phyloP scores from a whole-genome alignment of 30 jellyfish, hydroid and myxozoan genomes.

The Aurelia sp. region DNA sequence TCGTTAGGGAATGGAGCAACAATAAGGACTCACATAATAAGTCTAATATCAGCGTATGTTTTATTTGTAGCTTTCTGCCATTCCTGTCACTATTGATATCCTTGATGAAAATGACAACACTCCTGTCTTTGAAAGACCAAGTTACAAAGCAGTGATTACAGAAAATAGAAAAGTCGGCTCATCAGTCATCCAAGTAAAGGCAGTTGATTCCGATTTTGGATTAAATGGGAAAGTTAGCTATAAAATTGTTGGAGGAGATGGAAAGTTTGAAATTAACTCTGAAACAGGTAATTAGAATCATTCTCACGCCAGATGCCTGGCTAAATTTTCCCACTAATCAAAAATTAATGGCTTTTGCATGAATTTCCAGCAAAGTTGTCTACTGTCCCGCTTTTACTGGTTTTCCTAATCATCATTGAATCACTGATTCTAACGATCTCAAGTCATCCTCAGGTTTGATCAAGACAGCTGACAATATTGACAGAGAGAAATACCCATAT shows the following conservation, averaged over 20 bases:
- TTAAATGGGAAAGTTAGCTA: slow-evolving; percentile 46
- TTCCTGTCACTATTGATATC: slow-evolving; percentile 49
- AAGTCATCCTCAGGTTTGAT: slow-evolving; percentile 19
- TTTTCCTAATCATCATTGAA: background rate
- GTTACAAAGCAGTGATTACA: slow-evolving; percentile 49
- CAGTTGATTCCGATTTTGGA: slow-evolving; percentile 59
- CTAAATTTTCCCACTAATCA: no score
- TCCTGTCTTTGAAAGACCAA: slow-evolving; percentile 47
- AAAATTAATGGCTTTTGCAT: no score
- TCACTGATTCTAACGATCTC: no score
- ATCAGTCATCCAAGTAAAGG: slow-evolving; percentile 36
- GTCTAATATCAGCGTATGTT: no score
- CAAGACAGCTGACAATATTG: slow-evolving; percentile 31
- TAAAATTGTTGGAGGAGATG: slow-evolving; percentile 48
- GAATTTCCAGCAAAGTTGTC: no score
- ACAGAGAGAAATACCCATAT: slow-evolving; percentile 69
- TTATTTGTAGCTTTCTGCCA: slow-evolving; percentile 37
- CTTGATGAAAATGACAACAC: slow-evolving; percentile 67
- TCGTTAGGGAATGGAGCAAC: no score
- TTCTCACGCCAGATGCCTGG: no score
- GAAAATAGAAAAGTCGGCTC: slow-evolving; percentile 73
- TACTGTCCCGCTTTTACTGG: no score
- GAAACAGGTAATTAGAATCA: slow-evolving; percentile 13
- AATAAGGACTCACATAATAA: no score
- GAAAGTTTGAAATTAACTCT: slow-evolving; percentile 36